Evolutionary conservation across 2,888 invertebrate species (phyloP).

Genomic region (Lobophora halterata): DNA sequence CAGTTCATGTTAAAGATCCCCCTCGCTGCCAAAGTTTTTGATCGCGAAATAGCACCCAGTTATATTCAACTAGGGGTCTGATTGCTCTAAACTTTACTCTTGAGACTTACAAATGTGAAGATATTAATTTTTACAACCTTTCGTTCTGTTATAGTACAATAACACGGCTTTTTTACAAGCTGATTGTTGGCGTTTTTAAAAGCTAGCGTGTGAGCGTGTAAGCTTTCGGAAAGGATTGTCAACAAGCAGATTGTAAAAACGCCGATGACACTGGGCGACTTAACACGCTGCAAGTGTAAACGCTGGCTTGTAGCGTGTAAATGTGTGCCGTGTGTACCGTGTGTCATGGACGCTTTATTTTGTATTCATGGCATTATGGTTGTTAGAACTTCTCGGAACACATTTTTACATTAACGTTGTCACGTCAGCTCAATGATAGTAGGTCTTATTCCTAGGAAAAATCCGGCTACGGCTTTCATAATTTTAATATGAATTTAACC

Average conservation of each 20-base stretch:
- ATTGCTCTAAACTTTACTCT: slow-evolving; percentile 28
- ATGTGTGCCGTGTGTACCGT: too few relatives aligned
- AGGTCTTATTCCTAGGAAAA: slow-evolving; percentile 10
- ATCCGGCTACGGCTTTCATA: slow-evolving; percentile 38
- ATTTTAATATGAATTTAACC: slow-evolving; percentile 43
- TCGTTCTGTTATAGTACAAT: too few relatives aligned
- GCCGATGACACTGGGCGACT: too few relatives aligned
- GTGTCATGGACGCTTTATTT: too few relatives aligned
- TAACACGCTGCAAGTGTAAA: too few relatives aligned
- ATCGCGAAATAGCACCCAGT: slow-evolving; percentile 36
- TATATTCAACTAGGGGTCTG: slow-evolving; percentile 27
- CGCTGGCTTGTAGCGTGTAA: too few relatives aligned
- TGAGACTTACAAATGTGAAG: slow-evolving; percentile 23
- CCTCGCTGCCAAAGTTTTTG: slow-evolving; percentile 27
- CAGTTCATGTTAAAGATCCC: slow-evolving; percentile 26
- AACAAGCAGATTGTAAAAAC: too few relatives aligned
- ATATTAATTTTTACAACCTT: slow-evolving; percentile 18
- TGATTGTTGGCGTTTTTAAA: too few relatives aligned
- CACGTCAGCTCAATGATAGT: slow-evolving; percentile 1
- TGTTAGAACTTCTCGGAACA: background rate
- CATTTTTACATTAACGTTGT: slow-evolving; percentile 5
- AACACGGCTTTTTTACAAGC: too few relatives aligned
- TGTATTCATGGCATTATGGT: slow-evolving; percentile 8
- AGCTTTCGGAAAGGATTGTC: too few relatives aligned
- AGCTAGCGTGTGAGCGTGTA: too few relatives aligned